Evolutionary conservation across 2,797 vertebrate genomes (phyloP), one percentile per base, ranked within the genome.

Genomic region (Triplophysa yarkandensis): DNA sequence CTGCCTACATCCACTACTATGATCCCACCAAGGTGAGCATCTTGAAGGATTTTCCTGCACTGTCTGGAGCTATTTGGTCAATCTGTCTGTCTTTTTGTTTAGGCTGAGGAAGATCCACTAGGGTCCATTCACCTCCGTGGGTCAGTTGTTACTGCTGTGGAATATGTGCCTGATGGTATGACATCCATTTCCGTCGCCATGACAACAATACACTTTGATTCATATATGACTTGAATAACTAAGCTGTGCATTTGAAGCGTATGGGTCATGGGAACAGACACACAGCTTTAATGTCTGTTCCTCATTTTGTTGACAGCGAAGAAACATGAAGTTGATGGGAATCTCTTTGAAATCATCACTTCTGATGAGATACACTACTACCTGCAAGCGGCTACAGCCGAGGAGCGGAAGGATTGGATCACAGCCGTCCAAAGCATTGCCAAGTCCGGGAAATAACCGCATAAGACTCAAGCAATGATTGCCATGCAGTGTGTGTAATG

Each of bases 271-370:
- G n/a, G n/a, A n/a, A n/a, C n/a, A n/a, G n/a, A n/a, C n/a, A n/a
- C n/a, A n/a, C n/a, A n/a, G 44, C 4, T 46, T 1, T 62, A 62
- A 48, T 8, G 8, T 41, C 16, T 62, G 9, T 39, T 75, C 79
- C 65, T 32, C 54, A 43, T 63, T 54, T 43, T 72, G 6, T 25
- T 79, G 81, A 17, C 64, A 98, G 96, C 92, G 79, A 98, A 93
- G 87, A 98, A 88, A 77, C 85, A 89, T 2, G 95, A 96, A 0
- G 72, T 88, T 21, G 93, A 93, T 0, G 95, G 95, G 41, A 94
- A 98, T 84, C 92, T 98, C 64, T 99, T 98, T 86, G 97, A 99
- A 91, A 95, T 99, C 89, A 99, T 99, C 89, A 96, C 97, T 4
- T 93, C 96, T 14, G 90, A 93, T 9, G 96, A 99, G 81, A 87